These are phyloP conservation scores for Cryptomyrus ogoouensis DNA, from an alignment of 2,113 vertebrate species.

Conservation along the genomic window DNA sequence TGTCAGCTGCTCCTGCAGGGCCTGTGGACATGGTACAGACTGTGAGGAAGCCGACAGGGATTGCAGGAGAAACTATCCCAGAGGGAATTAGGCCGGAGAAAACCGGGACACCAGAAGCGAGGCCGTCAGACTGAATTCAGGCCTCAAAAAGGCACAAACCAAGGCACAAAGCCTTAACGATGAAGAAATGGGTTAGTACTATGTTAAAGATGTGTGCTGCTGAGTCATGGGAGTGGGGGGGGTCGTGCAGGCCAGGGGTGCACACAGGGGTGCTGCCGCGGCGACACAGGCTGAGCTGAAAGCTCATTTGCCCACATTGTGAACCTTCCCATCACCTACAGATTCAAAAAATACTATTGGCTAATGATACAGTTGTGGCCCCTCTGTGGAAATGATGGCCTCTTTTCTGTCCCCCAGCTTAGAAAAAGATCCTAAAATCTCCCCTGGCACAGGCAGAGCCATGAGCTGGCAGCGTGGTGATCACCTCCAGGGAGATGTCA, in stretches of 20 bases:
- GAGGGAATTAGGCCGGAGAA: neutral
- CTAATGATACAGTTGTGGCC: neutral
- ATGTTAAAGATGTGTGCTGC: neutral
- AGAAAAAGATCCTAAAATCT: neutral
- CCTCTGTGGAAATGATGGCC: neutral
- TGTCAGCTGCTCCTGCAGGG: conserved; percentile 92
- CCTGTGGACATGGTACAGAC: conserved; percentile 58
- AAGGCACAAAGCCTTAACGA: neutral
- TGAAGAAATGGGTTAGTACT: neutral
- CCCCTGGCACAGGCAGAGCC: neutral
- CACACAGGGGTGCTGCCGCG: neutral
- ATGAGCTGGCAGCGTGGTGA: conserved; percentile 10
- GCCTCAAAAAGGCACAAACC: neutral
- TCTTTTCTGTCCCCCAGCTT: neutral
- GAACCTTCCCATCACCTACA: neutral
- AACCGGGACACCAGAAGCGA: neutral
- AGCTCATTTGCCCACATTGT: neutral
- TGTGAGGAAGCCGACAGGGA: neutral
- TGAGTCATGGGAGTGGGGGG: neutral
- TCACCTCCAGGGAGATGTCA: conserved; percentile 96
- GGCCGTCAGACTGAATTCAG: neutral
- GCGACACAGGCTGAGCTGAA: neutral
- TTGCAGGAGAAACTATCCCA: neutral
- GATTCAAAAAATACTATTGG: neutral
- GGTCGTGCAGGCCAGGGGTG: too few species aligned